Conservation (phyloP, 2,888 invertebrate species). For the Crocallis elinguaria region DNA sequence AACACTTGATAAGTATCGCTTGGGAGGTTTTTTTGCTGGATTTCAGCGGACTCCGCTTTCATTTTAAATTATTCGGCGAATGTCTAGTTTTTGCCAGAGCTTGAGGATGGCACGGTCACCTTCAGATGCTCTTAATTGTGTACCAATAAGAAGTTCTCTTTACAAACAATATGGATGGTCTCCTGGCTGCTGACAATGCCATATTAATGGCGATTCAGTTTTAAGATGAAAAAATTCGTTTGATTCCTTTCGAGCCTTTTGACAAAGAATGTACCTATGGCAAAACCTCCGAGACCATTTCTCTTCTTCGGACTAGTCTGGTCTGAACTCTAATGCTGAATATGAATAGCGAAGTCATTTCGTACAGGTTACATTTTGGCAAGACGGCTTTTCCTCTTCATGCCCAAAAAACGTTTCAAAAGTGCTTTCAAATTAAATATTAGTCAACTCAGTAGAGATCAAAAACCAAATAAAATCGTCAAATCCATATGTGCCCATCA, state of each 20-base stretch:
- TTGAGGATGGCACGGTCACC: conserved; percentile 78
- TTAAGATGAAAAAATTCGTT: conserved; percentile 40
- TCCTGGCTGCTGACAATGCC: conserved; percentile 58
- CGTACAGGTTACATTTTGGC: conserved; percentile 8
- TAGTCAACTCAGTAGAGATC: no score
- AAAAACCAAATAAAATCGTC: not conserved
- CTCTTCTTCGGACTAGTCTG: conserved; percentile 23
- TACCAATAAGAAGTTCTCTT: conserved; percentile 75
- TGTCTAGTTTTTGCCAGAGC: conserved; percentile 69
- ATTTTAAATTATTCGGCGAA: conserved; percentile 78
- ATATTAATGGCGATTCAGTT: conserved; percentile 61
- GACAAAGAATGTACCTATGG: conserved; percentile 32
- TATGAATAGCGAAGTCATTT: conserved; percentile 14
- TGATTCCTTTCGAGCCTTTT: conserved; percentile 21
- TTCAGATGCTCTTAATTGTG: conserved; percentile 78
- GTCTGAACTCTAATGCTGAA: conserved; percentile 29
- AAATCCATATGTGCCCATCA: conserved; percentile 42
- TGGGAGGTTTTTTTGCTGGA: conserved; percentile 72
- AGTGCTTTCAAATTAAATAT: no score
- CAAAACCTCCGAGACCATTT: conserved; percentile 28
- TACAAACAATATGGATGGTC: conserved; percentile 51
- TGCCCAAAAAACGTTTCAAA: not conserved
- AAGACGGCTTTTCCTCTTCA: not conserved
- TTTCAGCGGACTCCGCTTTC: conserved; percentile 75
- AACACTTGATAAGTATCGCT: conserved; percentile 84